Base-by-base conservation (phyloP, 2,797 vertebrate species). In the Tapera naevia region DNA sequence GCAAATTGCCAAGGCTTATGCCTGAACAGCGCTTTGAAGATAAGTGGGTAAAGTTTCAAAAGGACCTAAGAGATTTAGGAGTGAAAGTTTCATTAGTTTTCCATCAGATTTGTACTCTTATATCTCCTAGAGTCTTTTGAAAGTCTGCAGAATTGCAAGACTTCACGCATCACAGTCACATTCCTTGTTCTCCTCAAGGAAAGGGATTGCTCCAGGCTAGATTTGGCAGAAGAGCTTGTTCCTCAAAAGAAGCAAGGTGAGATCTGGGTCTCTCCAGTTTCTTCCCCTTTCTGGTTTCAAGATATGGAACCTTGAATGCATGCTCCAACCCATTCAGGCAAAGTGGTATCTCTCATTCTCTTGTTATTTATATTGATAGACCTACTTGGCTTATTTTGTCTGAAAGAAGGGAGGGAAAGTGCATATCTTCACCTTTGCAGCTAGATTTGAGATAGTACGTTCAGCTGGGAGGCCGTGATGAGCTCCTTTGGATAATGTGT, bases 51-150 rank as follows among this genome's bases (percentile, higher is more conserved):
- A 91, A 93, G 91, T 97, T 97, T 95, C 94, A 96, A 96, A 97
- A 97, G 92, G 84, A 87, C 94, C 92, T 62, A 80, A 80, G 93
- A 95, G 86, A 97, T 93, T 94, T 95, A 95, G 92, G 92, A 95
- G 88, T 92, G 95, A 95, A 96, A 93, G 92, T 95, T 96, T 96
- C 94, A 95, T 97, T 96, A 95, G 85, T 75, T 92, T 92, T 95
- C 94, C 79, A 95, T 95, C 96, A 95, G 95, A 97, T 97, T 95
- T 93, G 67, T 83, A 37, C 86, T 94, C 86, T 69, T 88, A 33
- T 89, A 95, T 94, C 96, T 95, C 79, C 1, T 1, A 86, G 45
- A 92, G 78, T 74, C 79, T 97, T 97, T 97, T 97, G 94, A 95
- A 94, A 91, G 53, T 82, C 88, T 91, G 70, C 76, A 91, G 91